Percentiles rank a stretch among this genome's conserved stretches.
These are phyloP conservation scores for Cheilosia grossa DNA, from an alignment of 2,888 invertebrate genomes.

Conservation along the genomic window DNA sequence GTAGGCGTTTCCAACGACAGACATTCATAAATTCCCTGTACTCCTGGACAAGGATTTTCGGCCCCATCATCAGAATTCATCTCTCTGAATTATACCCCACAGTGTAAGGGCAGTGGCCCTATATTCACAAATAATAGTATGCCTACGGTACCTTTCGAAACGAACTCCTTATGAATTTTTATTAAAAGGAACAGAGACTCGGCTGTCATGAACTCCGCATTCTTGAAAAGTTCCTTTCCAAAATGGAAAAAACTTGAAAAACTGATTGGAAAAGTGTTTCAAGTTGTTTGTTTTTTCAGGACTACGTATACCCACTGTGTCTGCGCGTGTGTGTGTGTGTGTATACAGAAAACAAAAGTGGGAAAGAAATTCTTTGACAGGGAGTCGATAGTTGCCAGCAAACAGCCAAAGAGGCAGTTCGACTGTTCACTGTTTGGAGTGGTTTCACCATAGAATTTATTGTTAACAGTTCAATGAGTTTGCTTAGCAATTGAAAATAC, in stretches of 20 bases:
- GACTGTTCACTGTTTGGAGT: slow-evolving; percentile 47
- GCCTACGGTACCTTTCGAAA: not conserved
- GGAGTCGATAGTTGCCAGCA: slow-evolving; percentile 44
- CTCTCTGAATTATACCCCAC: not conserved
- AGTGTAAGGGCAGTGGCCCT: not conserved
- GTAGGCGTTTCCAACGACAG: slow-evolving; percentile 1
- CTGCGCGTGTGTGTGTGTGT: not conserved
- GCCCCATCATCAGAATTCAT: not conserved
- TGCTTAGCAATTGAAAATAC: slow-evolving; percentile 50
- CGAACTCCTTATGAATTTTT: slow-evolving; percentile 14
- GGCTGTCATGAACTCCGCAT: slow-evolving; percentile 8
- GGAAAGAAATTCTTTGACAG: slow-evolving; percentile 11
- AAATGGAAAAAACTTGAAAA: slow-evolving; percentile 28
- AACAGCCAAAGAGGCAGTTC: slow-evolving; percentile 24
- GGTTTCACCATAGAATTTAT: slow-evolving; percentile 59
- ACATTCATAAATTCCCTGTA: not conserved
- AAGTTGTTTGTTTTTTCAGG: slow-evolving; percentile 37
- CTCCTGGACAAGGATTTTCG: not conserved
- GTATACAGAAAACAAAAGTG: slow-evolving; percentile 43
- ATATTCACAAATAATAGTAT: not conserved
- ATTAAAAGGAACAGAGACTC: slow-evolving; percentile 15
- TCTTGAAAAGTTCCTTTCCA: slow-evolving; percentile 19
- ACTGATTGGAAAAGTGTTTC: slow-evolving; percentile 44
- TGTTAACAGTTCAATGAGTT: slow-evolving; percentile 65
- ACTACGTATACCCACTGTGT: not conserved